Evolutionary conservation across 2,113 vertebrate genomes (phyloP).

Genomic region (Arizona elegans): DNA sequence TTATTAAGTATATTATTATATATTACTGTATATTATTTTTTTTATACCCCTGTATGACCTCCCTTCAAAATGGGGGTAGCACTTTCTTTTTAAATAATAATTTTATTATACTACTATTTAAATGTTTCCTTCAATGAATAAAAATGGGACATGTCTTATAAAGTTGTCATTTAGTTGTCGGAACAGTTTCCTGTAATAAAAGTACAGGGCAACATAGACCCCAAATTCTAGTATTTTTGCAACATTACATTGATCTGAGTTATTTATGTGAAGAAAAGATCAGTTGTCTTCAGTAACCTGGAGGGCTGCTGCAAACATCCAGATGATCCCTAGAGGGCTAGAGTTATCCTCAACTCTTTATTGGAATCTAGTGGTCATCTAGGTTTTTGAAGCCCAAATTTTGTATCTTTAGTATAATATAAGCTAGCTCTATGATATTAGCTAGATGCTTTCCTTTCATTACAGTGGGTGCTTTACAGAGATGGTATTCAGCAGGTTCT

Average conservation of each 20-base stretch:
- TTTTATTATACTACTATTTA: not conserved
- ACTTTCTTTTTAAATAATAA: not conserved
- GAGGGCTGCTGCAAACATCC: not conserved
- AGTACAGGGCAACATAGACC: not conserved
- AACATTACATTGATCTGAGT: not conserved
- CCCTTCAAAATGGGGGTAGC: not conserved
- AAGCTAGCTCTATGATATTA: not conserved
- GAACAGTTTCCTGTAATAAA: not conserved
- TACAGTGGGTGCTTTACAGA: not conserved
- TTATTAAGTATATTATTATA: not conserved
- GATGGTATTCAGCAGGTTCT: no score
- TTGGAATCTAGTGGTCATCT: not conserved
- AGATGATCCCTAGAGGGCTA: not conserved
- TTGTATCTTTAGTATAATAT: not conserved
- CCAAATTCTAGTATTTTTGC: not conserved
- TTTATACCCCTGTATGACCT: not conserved
- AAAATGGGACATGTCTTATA: not conserved
- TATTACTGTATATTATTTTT: not conserved
- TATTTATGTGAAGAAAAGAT: not conserved
- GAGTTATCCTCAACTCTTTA: not conserved
- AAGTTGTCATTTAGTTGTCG: not conserved
- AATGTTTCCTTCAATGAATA: not conserved
- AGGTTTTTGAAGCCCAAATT: not conserved
- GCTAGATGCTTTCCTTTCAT: not conserved
- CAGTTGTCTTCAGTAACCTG: not conserved